Evolutionary conservation across 2,888 invertebrate genomes (phyloP), one percentile per base, ranked within the genome.

Genomic region (Dynastes grantii): DNA sequence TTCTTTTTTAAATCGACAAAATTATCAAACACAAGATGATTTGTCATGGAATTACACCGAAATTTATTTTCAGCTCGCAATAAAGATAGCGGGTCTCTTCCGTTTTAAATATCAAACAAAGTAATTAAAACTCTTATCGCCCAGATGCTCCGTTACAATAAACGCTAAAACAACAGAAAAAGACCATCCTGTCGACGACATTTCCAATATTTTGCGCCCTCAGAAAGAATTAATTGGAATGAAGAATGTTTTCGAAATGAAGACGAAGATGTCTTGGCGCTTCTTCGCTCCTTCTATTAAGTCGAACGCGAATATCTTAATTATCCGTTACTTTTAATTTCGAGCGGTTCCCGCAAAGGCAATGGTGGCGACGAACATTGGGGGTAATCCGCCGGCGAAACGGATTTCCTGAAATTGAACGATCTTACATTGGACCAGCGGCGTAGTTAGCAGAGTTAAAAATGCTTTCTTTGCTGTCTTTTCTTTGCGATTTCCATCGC

Each of bases 321-420:
- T 75, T 75, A 75, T 75, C 58, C 61, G 61, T 75, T 75, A 75
- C 45, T 75, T 75, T 75, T 75, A 75, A 75, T 75, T 75, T 55
- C 27, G 45, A 61, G 61, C 45, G 61, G 61, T 45, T 49, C 45
- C 29, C 63, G 61, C 40, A 22, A 37, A 75, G 40, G 63, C 73
- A 75, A 75, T 75, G 61, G 49, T 13, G 27, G 27, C 51, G 68
- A 68, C 51, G 68, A 68, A 27, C 40, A 11, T 75, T 40, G 61
- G 5, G 13, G 45, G 61, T 61, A 75, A 75, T 75, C 61, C 49
- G 4, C 58, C 27, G 61, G 61, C 61, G 61, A 75, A 75, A 75
- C 61, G 61, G 49, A 61, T 58, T 73, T 73, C 45, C 58, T n/a
- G 16, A 58, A 58, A 51, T 40, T 27, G 37, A 40, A 40, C 16